Percentiles rank a stretch among this genome's conserved stretches.
Evolutionary conservation across 2,113 vertebrate species (phyloP).

Genomic region (Pycnonotus jocosus): DNA sequence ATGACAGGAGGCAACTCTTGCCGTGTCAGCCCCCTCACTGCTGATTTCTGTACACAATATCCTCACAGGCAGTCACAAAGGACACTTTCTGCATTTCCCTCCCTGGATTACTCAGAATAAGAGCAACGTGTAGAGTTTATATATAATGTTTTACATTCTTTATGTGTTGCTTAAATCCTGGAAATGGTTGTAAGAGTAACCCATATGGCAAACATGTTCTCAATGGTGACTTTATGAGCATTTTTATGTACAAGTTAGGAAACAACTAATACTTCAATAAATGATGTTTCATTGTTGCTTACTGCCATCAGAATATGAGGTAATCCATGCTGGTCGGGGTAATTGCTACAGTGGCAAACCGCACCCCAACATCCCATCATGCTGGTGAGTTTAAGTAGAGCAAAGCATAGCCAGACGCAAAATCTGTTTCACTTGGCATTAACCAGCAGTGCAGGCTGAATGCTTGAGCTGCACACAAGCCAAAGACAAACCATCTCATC

Average conservation of each 20-base stretch:
- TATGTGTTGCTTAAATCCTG: not conserved
- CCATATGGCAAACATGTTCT: not conserved
- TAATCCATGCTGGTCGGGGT: not conserved
- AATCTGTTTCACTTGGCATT: slow-evolving; percentile 32
- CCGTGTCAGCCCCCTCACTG: not conserved
- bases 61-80: not conserved
- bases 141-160: not conserved
- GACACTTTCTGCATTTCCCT: not conserved
- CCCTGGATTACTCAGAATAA: not conserved
- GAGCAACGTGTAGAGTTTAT: not conserved
- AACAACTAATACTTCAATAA: not conserved
- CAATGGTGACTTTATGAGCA: not conserved
- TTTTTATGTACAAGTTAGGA: not conserved
- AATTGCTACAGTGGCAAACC: not conserved
- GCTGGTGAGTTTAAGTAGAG: not conserved
- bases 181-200: not conserved
- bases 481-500: slow-evolving; percentile 8
- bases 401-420: not conserved
- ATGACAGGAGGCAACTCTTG: not conserved
- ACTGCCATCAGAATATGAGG: not conserved
- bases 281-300: not conserved
- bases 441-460: not conserved
- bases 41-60: fast-evolving
- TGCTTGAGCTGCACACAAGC: not conserved
- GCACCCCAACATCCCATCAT: not conserved